A percentile compares a stretch with the other conserved stretches of the same genome.
Conservation (phyloP, 2,113 vertebrate species). For the Phrynosoma blainvillii region DNA sequence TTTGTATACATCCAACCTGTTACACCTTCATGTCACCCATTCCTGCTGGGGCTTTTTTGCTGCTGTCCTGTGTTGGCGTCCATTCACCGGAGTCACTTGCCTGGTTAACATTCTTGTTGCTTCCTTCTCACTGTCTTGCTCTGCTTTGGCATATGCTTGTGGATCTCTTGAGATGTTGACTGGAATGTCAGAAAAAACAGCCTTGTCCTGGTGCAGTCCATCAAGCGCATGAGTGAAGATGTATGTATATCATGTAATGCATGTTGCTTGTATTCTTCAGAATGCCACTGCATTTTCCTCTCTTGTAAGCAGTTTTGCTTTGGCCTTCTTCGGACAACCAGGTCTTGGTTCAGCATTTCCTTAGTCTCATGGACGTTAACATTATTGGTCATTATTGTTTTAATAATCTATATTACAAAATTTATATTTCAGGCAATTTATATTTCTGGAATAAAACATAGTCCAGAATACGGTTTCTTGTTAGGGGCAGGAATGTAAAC, state of each 20-base stretch:
- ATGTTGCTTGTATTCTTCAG: conserved; percentile 52
- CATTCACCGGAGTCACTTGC: conserved; percentile 42
- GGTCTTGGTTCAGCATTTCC: conserved; percentile 4
- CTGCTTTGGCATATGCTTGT: conserved; percentile 53
- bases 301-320: conserved; percentile 13
- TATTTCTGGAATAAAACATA: conserved; percentile 35
- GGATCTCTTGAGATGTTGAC: conserved; percentile 16
- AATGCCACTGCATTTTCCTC: conserved; percentile 23
- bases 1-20: conserved; percentile 38
- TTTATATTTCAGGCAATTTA: conserved; percentile 29
- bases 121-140: conserved; percentile 51
- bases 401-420: conserved; percentile 3
- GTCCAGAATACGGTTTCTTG: neutral
- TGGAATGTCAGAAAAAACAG: neutral
- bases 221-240: conserved; percentile 40
- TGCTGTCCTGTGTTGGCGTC: conserved; percentile 33
- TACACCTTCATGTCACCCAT: conserved; percentile 28
- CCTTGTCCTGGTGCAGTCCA: conserved; percentile 44
- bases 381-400: neutral
- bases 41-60: conserved; percentile 29
- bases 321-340: neutral
- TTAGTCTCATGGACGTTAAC: conserved; percentile 27
- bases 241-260: conserved; percentile 49
- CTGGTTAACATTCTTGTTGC: conserved; percentile 47
- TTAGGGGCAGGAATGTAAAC: neutral